Evolutionary conservation across 2,888 invertebrate species (phyloP).

Genomic region (Leptopilina drosophilae): DNA sequence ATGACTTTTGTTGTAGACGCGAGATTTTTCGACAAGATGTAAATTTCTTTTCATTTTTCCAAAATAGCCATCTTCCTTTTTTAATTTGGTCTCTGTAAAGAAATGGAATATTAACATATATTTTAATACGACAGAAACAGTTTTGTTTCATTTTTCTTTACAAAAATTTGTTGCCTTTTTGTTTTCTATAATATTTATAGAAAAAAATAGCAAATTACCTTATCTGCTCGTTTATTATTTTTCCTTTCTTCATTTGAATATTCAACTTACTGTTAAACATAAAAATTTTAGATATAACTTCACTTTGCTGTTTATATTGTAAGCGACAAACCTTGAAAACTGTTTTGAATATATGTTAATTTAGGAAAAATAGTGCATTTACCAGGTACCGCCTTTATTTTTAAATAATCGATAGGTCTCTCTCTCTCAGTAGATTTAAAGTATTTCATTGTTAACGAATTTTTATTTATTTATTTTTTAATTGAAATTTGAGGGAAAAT

Average conservation of each 20-base stretch:
- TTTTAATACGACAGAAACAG: too few species aligned
- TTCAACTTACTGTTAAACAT: constrained; percentile 3
- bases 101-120: too few species aligned
- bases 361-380: neutral
- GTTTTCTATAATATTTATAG: neutral
- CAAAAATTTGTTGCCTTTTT: neutral
- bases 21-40: neutral
- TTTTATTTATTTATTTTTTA: too few species aligned
- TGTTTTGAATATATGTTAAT: constrained; percentile 31
- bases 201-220: neutral
- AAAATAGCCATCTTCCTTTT: too few species aligned
- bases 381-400: neutral
- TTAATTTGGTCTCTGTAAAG: too few species aligned
- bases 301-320: neutral
- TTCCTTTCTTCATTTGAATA: neutral
- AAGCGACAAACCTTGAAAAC: constrained; percentile 12
- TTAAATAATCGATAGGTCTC: neutral
- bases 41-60: neutral
- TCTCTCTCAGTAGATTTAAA: neutral
- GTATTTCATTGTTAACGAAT: too few species aligned
- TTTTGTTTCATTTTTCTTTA: neutral
- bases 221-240: neutral
- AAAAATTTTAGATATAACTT: constrained; percentile 4
- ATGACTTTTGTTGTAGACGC: neutral
- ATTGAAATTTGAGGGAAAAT: too few species aligned